A percentile compares a stretch with the other conserved stretches of the same genome.
Evolutionary conservation across 2,113 vertebrate genomes (phyloP).

Genomic region (Etheostoma spectabile): DNA sequence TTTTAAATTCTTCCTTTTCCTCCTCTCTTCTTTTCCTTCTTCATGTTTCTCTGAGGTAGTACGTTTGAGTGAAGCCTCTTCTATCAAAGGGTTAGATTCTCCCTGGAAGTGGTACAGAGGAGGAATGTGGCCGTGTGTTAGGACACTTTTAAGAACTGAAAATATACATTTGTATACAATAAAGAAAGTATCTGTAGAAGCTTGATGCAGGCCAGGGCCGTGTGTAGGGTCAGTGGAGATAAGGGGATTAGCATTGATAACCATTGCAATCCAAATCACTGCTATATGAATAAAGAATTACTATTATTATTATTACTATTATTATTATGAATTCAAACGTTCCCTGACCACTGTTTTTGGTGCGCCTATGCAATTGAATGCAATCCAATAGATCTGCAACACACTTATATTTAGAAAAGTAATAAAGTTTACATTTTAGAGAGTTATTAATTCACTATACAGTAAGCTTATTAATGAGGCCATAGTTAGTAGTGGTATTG

Average conservation of each 20-base stretch:
- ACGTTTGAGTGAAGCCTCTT: neutral
- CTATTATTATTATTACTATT: neutral
- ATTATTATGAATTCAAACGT: neutral
- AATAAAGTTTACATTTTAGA: neutral
- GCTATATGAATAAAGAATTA: neutral
- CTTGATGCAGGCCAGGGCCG: neutral
- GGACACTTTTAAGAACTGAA: neutral
- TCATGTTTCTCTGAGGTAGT: neutral
- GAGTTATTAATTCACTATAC: neutral
- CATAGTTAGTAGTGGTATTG: too few species aligned
- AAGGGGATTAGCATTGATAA: neutral
- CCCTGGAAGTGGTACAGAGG: neutral
- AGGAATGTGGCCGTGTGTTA: neutral
- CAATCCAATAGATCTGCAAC: neutral
- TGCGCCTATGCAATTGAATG: neutral
- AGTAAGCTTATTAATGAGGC: neutral
- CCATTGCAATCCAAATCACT: neutral
- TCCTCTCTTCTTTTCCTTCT: too few species aligned
- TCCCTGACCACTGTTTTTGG: neutral
- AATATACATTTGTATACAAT: neutral
- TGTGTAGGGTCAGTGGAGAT: neutral
- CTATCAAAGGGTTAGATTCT: neutral
- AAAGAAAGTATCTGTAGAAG: neutral
- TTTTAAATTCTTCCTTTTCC: too few species aligned
- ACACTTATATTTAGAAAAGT: neutral